Base-by-base conservation (phyloP, 2,888 invertebrate species). In the Spicauda simplicius region DNA sequence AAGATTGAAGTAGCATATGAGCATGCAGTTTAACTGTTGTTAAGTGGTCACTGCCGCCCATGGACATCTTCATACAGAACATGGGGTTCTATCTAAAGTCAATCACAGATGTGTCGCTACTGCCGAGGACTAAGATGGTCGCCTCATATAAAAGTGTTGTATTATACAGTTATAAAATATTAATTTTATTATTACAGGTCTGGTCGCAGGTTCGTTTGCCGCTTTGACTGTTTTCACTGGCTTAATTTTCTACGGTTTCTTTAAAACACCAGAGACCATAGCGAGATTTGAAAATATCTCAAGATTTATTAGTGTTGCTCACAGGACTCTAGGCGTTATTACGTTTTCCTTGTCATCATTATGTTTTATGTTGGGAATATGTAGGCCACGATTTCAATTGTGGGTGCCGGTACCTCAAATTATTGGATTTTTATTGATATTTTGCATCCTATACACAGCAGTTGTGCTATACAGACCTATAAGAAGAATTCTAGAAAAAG, bases 331-430 rank as follows among this genome's bases (percentile, higher is more conserved):
- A 2, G 41, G 41, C 1, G 12, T 11, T 11, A 41, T 56, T 16
- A 63, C 78, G 0, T 76, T 81, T 45, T 0, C 79, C 7, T 3
- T 70, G 8, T 75, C 82, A 0, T 77, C 84, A 0, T n/a, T 75
- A 0, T 85, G 84, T 72, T 85, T 86, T 68, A 64, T 76, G 6
- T 58, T 72, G 4, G 85, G 82, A 11, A 59, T 86, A 8, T 59
- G 71, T 4, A 81, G 78, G 69, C 70, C 75, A 3, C 71, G 70
- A n/a, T 76, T 84, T 48, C 45, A 67, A 18, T 41, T 64, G 0
- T 83, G 82, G 82, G 54, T 76, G 0, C 77, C 77, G 0, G 18
- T 77, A 10, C 16, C 63, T 1, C 73, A 82, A 66, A 75, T 79
- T 62, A 45, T 69, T 65, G 64, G 19, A 10, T 76, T 78, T 18